Evolutionary conservation across 2,113 vertebrate genomes (phyloP), one percentile per base, ranked within the genome.

Genomic region (Furnarius figulus): DNA sequence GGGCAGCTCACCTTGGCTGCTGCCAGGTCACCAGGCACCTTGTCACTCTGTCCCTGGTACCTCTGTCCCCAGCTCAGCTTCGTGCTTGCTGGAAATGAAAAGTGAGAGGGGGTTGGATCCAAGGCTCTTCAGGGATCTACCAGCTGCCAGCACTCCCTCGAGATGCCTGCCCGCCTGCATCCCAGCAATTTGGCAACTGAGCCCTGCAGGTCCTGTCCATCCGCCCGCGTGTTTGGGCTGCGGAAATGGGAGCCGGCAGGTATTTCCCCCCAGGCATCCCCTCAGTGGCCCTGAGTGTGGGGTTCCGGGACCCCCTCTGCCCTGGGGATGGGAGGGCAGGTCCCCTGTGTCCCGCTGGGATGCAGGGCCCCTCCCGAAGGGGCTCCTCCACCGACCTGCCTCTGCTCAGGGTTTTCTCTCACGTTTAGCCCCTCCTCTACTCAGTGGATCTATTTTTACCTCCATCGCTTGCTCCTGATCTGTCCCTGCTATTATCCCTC

Each of bases 381-480:
- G 49, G 18, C 27, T 81, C 85, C 47, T 76, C n/a, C 17, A 7
- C 74, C 49, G 17, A 72, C 55, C 76, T 88, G 76, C 72, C 47
- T 92, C 65, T 80, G 66, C 87, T 93, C 74, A 85, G 91, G 85
- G 78, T 85, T 96, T 95, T 94, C 90, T 81, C 94, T 95, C 97
- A 97, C 96, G 88, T 95, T 96, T 96, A 96, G 96, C 90, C 95
- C 93, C 97, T 95, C 96, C 96, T 95, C 93, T 96, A 52, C 96
- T 95, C 42, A 6, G 93, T 86, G 68, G 89, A 95, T 92, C 94
- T 94, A 95, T 96, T 95, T 97, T 95, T 95, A 94, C 95, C 87
- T 97, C 91, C 86, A 62, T 73, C 7, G 6, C 89, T 86, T 58
- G 79, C 92, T 93, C 75, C 96, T 96, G 94, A 95, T 96, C 96